Percentiles rank a stretch among this genome's conserved stretches.
Evolutionary conservation across 2,888 invertebrate species (phyloP).

Genomic region (Galerucella pusilla): DNA sequence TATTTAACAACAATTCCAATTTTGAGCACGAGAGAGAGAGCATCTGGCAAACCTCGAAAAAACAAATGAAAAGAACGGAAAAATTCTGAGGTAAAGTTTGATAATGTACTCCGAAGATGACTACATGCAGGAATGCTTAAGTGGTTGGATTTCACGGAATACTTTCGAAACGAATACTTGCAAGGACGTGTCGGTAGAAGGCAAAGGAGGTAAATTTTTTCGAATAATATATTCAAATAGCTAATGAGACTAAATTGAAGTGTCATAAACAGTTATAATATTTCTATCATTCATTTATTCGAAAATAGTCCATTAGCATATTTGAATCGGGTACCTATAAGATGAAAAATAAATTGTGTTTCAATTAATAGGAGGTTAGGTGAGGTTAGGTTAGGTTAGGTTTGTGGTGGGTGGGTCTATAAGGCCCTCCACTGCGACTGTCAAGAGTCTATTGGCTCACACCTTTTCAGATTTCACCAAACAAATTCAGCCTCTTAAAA

Average conservation of each 20-base stretch:
- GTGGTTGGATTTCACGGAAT: constrained; percentile 35
- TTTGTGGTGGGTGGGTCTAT: no score
- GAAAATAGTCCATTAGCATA: no score
- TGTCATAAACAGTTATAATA: background rate
- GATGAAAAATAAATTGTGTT: no score
- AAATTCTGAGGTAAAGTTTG: constrained; percentile 25
- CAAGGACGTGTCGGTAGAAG: constrained; percentile 5
- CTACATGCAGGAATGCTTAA: constrained; percentile 40
- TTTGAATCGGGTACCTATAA: no score
- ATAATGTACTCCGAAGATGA: constrained; percentile 36
- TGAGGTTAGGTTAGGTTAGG: no score
- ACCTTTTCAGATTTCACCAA: no score
- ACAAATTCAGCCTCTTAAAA: no score
- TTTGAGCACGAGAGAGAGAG: constrained; percentile 18
- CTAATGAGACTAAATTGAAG: background rate
- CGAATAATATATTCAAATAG: background rate
- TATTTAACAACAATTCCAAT: constrained; percentile 31
- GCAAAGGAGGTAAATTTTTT: background rate
- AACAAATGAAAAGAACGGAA: constrained; percentile 21
- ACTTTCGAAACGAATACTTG: constrained; percentile 31
- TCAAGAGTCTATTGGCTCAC: no score
- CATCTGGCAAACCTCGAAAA: constrained; percentile 21
- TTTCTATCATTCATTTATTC: no score
- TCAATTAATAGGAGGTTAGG: no score
- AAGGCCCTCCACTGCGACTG: no score